Base-by-base conservation (phyloP, 2,797 vertebrate genomes). In the Pempheris klunzingeri region DNA sequence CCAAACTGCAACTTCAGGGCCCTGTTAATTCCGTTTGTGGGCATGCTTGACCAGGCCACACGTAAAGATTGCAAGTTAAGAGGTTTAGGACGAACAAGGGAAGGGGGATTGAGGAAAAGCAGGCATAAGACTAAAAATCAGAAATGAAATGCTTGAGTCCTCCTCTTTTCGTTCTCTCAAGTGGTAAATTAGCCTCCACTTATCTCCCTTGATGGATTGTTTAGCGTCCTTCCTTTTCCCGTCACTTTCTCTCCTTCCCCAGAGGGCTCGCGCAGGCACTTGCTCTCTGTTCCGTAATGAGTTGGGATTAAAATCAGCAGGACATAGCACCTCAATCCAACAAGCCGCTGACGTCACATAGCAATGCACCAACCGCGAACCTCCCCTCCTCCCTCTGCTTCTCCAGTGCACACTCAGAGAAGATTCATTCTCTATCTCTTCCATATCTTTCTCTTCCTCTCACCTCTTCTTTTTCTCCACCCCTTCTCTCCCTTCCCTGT, bases 1-100 rank as follows among this genome's bases (percentile, higher is more conserved):
- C 98, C 98, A 2, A 99, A 99, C 89, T 98, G 97, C 81, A 99
- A 96, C 94, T 97, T 98, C 86, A 99, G 92, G 82, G 96, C 96
- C 90, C 95, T 96, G 94, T 95, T 97, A 67, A 93, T 81, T 90
- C 97, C 97, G 86, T 98, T 98, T n/a, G 95, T 96, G 78, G 97
- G 94, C 98, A 99, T 99, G 87, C 84, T 93, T 94, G 66, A 79
- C 64, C 59, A 62, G 77, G 76, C 79, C 59, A 49, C 77, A 62
- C 59, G 63, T 65, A 64, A 66, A 57, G 59, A 60, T 66, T 63
- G 41, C 18, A n/a, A 81, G 78, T 44, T 41, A 78, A 80, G 46
- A 67, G n/a, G 34, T 78, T 87, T 69, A 83, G 62, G 71, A 77
- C 39, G 71, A 73, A 70, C 71, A 57, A 75, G 74, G 75, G 67